Evolutionary conservation across 2,888 invertebrate species (phyloP).

Genomic region (Luffia ferchaultella): DNA sequence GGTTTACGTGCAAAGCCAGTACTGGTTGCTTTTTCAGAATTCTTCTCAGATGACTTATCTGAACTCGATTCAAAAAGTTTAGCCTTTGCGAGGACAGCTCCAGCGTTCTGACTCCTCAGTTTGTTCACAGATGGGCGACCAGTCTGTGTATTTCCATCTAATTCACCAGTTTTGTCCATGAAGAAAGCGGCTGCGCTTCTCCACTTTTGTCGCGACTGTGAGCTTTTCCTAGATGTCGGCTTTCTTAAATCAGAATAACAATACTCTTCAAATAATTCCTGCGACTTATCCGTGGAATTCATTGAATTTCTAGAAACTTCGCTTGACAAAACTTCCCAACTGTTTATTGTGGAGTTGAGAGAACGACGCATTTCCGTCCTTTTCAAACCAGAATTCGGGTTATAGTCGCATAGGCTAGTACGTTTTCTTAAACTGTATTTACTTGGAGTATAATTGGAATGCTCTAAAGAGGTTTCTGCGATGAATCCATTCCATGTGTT

Average conservation of each 20-base stretch:
- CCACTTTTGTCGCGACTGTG: constrained; percentile 48
- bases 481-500: constrained; percentile 15
- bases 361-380: constrained; percentile 37
- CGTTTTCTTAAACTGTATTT: constrained; percentile 43
- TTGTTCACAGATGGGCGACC: constrained; percentile 78
- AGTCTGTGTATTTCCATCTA: constrained; percentile 48
- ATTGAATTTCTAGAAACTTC: constrained; percentile 37
- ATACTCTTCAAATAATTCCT: constrained; percentile 12
- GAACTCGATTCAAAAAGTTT: constrained; percentile 73
- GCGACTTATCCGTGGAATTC: constrained; percentile 29
- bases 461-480: constrained; percentile 34
- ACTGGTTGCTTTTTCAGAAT: constrained; percentile 29
- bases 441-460: constrained; percentile 26
- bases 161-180: constrained; percentile 54
- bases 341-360: constrained; percentile 23
- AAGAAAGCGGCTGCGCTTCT: constrained; percentile 64
- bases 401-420: constrained; percentile 38
- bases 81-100: constrained; percentile 82
- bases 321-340: constrained; percentile 37
- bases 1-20: constrained; percentile 52
- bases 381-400: constrained; percentile 37
- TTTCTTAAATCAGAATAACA: background rate
- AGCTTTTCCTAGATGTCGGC: constrained; percentile 22
- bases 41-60: constrained; percentile 49
- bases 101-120: constrained; percentile 77